Conservation (phyloP, 37 sponge, comb jelly and placozoan genomes). For the Hexactinellida sp. region DNA sequence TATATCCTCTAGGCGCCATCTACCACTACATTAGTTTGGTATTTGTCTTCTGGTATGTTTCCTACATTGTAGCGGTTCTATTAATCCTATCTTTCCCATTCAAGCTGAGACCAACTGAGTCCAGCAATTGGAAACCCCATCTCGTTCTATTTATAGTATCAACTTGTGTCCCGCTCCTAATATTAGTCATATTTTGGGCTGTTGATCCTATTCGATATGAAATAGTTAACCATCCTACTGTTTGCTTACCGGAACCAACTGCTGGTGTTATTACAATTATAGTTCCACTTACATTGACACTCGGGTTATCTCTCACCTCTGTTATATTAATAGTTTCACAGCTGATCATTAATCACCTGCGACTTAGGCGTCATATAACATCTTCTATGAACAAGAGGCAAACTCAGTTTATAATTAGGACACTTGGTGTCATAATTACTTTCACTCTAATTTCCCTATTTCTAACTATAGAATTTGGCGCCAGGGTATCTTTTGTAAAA, state of each 20-base stretch:
- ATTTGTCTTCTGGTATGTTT: neutral
- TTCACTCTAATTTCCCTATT: neutral
- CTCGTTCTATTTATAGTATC: neutral
- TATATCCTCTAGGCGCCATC: neutral
- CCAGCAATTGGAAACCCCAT: neutral
- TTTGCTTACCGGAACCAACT: neutral
- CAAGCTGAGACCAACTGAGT: neutral
- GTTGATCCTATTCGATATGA: neutral
- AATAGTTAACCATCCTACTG: neutral
- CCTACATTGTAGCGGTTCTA: neutral
- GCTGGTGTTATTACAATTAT: neutral
- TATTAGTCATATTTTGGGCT: neutral
- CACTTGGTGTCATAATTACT: neutral
- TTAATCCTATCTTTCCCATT: neutral
- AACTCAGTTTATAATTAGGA: neutral
- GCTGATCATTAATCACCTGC: neutral
- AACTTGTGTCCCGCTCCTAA: neutral
- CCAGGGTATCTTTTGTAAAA: neutral
- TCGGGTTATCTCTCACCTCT: neutral
- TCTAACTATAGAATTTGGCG: neutral
- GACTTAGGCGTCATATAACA: neutral
- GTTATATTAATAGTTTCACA: neutral
- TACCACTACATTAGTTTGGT: neutral
- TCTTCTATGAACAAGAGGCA: neutral
- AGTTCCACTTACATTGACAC: neutral